Evolutionary conservation across 2,888 invertebrate genomes (phyloP), one percentile per base, ranked within the genome.

Genomic region (Sesia apiformis): DNA sequence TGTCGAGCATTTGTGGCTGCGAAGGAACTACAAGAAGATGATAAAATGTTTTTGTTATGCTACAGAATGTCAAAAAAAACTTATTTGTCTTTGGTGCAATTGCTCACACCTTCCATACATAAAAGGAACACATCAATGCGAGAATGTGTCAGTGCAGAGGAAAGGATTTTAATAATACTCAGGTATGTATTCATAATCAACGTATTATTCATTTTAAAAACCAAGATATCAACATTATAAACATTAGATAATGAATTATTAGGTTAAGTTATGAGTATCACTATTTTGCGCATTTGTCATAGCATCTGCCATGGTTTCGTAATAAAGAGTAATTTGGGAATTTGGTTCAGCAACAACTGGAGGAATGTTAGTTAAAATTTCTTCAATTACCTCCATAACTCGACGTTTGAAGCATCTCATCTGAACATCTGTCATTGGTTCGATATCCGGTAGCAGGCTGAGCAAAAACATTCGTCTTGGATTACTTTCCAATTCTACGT

Each of bases 391-490:
- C 42, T 52, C 61, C 53, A 70, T 63, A 43, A 69, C 63, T 50
- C 64, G 60, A 4, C 66, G 53, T n/a, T 70, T 60, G 4, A 70
- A 70, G 53, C 60, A 60, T 6, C 70, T 54, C 70, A 70, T 70
- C 53, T 70, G 70, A 6, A 63, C 39, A 50, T 69, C 67, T n/a
- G 64, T 61, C 5, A 70, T 58, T 4, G 63, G 57, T 42, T 67
- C 66, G 4, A 70, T 60, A 40, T 70, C 70, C 4, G 70, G 70
- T n/a, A 70, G 38, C 38, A 70, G 52, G 5, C 70, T 69, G 4
- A 70, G 42, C 7, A 70, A 55, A 43, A 70, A 70, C 70, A 70
- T 70, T 49, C 69, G 69, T 4, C 70, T 60, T 4, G 70, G 62
- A 7, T 42, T 42, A 6, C 5, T 42, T 7, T 5, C 5, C 7